Conservation (phyloP, 2,797 vertebrate genomes). For the Chrosomus eos region DNA sequence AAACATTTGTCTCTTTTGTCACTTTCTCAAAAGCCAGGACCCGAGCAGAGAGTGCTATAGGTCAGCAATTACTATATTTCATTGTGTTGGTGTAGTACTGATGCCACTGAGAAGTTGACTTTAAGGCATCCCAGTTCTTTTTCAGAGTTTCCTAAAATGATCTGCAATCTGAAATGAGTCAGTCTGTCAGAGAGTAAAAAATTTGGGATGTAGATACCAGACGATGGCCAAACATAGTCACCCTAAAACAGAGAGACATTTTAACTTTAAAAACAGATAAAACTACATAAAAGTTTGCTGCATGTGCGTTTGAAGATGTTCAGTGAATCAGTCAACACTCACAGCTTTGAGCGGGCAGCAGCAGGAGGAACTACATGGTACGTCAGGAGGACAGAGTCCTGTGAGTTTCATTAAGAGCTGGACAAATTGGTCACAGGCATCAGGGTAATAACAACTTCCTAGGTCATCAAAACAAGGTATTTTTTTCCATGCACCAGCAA, state of each 20-base stretch:
- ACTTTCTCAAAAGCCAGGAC: neutral
- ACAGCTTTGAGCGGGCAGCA: slow-evolving; percentile 91
- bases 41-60: neutral
- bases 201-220: slow-evolving; percentile 77
- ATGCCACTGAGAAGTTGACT: slow-evolving; percentile 69
- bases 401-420: slow-evolving; percentile 78
- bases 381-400: slow-evolving; percentile 79
- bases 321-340: slow-evolving; percentile 53
- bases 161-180: slow-evolving; percentile 80
- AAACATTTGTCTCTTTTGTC: neutral
- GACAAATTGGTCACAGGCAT: slow-evolving; percentile 78
- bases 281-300: neutral
- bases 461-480: slow-evolving; percentile 86
- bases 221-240: slow-evolving; percentile 82
- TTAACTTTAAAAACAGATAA: neutral
- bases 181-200: slow-evolving; percentile 85
- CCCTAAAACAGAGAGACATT: slow-evolving; percentile 72
- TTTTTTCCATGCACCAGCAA: slow-evolving; percentile 87
- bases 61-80: neutral
- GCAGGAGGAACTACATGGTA: slow-evolving; percentile 77
- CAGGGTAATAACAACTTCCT: slow-evolving; percentile 86
- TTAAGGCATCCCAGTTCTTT: slow-evolving; percentile 81
- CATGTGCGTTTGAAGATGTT: neutral
- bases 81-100: neutral
- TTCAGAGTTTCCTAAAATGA: slow-evolving; percentile 59